Base-by-base conservation (phyloP, 2,888 invertebrate species). In the Frankliniella intonsa region DNA sequence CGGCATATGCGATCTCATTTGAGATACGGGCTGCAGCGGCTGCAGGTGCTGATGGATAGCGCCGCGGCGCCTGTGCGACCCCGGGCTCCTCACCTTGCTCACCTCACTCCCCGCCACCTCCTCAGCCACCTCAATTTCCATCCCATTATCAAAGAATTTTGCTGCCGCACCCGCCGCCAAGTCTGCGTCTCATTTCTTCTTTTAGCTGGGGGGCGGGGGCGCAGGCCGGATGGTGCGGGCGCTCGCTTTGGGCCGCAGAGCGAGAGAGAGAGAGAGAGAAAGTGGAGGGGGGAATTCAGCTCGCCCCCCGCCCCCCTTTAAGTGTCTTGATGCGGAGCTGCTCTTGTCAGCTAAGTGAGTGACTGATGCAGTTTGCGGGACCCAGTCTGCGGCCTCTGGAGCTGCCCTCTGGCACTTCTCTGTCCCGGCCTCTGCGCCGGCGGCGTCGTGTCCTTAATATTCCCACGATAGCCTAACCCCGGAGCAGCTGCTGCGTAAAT, bases 121-220 rank as follows among this genome's bases (percentile, higher is more conserved):
- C n/a, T n/a, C n/a, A n/a, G 51, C 55, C 12, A 17, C 62, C 62
- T 62, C 69, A 76, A 76, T 76, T 76, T 76, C 69, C 69, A 76
- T 76, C 69, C 25, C 25, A 76, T 76, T 25, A 76, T 38, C 62
- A 62, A 62, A 76, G 69, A 76, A 76, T 76, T 76, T 14, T 76
- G 25, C 69, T n/a, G 62, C 62, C 55, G 55, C 3, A 0, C 19
- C 62, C 62, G 25, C 69, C 17, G 62, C 62, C 55, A 8, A n/a
- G 19, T 62, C 62, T 62, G 1, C 17, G 62, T 10, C 62, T 62
- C 62, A 62, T 62, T 62, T 62, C 62, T 62, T 62, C 38, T 62
- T n/a, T 19, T 62, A 7, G 62, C 7, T 14, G 62, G 19, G 17
- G 62, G 62, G n/a, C n/a, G n/a, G n/a, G n/a, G n/a, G n/a, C n/a